Base-by-base conservation (phyloP, 2,797 vertebrate species). In the Xenentodon cancila region DNA sequence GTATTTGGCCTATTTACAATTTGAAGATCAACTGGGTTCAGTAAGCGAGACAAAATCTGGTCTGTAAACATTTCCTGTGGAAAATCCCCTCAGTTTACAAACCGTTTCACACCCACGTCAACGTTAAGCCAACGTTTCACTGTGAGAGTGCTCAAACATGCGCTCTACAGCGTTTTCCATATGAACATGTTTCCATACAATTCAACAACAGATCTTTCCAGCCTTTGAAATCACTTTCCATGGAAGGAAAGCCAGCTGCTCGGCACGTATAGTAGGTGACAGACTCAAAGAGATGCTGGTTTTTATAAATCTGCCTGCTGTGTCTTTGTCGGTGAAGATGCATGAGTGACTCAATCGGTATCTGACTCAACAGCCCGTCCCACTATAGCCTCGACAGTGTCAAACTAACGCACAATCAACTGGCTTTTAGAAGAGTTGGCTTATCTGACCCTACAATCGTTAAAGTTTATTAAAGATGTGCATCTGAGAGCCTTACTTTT, bases 261-360 rank as follows among this genome's bases (percentile, higher is more conserved):
- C 18, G 5, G 3, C 25, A 25, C 5, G 12, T 19, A 11, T 16
- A 20, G 5, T n/a, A 9, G 9, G 19, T 6, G 1, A 42, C 54
- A 56, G 21, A 22, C 49, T 59, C 13, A 44, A 13, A 53, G 42
- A 9, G 9, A 9, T 53, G 69, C 59, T 51, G 67, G 34, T 59
- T 62, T 60, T 53, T 56, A 52, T 16, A 54, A 75, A 71, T 56
- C 50, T 49, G 51, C 72, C 46, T 75, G 12, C 40, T 12, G 32
- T 60, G 60, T 59, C 45, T 76, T 49, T 64, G 53, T 44, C 68
- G 52, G 56, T 64, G 75, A 76, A 53, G 59, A 82, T 64, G 53
- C 54, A 62, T 65, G 16, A 77, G 77, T 69, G 58, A 15, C n/a
- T 76, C 57, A 57, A 74, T 87, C 74, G 51, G 80, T 77, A 77